These are phyloP conservation scores for Agrochola lychnidis DNA, from an alignment of 2,888 invertebrate species.

Conservation along the genomic window DNA sequence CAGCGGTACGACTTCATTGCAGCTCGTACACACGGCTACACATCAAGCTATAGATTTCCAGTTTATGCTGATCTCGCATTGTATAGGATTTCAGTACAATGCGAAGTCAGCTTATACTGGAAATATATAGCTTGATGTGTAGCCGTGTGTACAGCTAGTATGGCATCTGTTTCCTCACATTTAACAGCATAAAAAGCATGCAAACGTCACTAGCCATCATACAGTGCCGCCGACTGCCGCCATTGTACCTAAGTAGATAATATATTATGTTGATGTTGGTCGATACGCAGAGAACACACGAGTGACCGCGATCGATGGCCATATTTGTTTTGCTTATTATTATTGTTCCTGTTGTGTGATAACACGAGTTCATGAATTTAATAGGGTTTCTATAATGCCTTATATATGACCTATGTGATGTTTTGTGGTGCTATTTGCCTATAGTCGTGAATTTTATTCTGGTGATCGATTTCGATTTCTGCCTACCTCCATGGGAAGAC, in stretches of 20 bases:
- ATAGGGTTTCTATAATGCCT: slow-evolving; percentile 5
- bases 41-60: too few relatives aligned
- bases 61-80: too few relatives aligned
- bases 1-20: neutral
- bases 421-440: too few relatives aligned
- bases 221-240: neutral
- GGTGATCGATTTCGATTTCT: too few relatives aligned
- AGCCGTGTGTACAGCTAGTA: too few relatives aligned
- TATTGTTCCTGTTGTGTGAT: neutral
- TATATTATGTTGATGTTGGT: neutral
- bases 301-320: slow-evolving; percentile 11
- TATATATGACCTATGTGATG: neutral
- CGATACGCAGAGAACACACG: neutral
- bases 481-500: too few relatives aligned
- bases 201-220: too few relatives aligned
- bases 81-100: too few relatives aligned
- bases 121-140: too few relatives aligned
- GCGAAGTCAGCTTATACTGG: too few relatives aligned
- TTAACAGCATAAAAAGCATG: neutral
- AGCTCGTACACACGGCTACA: too few relatives aligned
- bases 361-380: slow-evolving; percentile 18
- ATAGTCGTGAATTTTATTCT: too few relatives aligned
- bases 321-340: slow-evolving; percentile 12
- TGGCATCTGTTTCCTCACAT: neutral
- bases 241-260: neutral